Evolutionary conservation across 1,140 invertebrate genomes (phyloP).

Genomic region (Laodelphax striatellus): DNA sequence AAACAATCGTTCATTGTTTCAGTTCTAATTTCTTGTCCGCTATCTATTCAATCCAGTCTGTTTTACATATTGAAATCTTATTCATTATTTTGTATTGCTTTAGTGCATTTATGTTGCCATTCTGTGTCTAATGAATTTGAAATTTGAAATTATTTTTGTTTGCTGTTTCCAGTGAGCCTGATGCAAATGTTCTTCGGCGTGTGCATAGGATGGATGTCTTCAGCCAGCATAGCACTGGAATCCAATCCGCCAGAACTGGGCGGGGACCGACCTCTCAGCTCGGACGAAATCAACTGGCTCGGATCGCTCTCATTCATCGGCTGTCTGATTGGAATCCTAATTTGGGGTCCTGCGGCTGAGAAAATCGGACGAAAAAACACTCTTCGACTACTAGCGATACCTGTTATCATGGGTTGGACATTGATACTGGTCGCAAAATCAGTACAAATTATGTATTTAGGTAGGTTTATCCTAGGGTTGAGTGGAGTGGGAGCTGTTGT

Average conservation of each 20-base stretch:
- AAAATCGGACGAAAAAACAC: constrained; percentile 61
- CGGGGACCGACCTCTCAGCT: constrained; percentile 28
- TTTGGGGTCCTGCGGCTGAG: constrained; percentile 57
- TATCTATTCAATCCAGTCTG: too few relatives aligned
- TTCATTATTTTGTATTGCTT: too few relatives aligned
- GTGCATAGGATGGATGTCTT: constrained; percentile 39
- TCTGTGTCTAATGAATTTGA: too few relatives aligned
- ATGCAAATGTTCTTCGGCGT: constrained; percentile 36
- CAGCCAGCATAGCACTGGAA: constrained; percentile 33
- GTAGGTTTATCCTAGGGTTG: constrained; percentile 61
- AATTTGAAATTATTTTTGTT: too few relatives aligned
- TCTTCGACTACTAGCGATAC: constrained; percentile 52
- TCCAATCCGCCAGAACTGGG: constrained; percentile 31
- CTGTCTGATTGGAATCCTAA: constrained; percentile 58
- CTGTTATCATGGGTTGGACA: constrained; percentile 66
- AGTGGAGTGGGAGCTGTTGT: constrained; percentile 67
- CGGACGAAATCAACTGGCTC: constrained; percentile 47
- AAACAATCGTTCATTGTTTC: too few relatives aligned
- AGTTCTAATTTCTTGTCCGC: too few relatives aligned
- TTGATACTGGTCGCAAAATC: constrained; percentile 50
- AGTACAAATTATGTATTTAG: constrained; percentile 48
- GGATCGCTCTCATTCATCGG: constrained; percentile 66
- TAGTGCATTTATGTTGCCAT: too few relatives aligned
- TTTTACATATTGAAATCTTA: too few relatives aligned
- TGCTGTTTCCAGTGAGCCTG: constrained; percentile 36